These are phyloP conservation scores for Petrolisthes cinctipes DNA, from an alignment of 2,888 invertebrate genomes.

Conservation along the genomic window DNA sequence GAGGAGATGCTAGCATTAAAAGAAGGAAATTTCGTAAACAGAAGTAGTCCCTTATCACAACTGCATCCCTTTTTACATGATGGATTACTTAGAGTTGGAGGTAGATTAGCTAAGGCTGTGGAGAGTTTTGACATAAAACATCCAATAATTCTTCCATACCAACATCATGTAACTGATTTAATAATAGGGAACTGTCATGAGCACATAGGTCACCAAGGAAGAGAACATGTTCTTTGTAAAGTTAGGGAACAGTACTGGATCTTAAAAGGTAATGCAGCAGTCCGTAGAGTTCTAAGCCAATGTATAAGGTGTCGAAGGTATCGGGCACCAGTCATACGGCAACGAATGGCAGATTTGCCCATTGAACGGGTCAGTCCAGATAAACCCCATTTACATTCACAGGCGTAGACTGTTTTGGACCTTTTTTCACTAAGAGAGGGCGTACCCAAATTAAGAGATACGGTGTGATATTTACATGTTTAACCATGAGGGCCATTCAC, in stretches of 20 bases:
- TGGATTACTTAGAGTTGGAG: constrained; percentile 17
- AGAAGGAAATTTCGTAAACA: neutral
- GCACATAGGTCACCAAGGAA: constrained; percentile 17
- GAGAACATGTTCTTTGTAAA: neutral
- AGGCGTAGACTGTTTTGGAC: constrained; percentile 34
- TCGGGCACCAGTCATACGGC: neutral
- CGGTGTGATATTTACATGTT: constrained; percentile 27
- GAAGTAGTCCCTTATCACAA: neutral
- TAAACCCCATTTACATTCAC: constrained; percentile 19
- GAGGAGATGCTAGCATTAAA: neutral
- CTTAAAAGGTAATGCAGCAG: neutral
- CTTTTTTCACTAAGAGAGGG: constrained; percentile 15
- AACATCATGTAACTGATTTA: constrained; percentile 5
- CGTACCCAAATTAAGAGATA: neutral
- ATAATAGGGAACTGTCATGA: constrained; percentile 20
- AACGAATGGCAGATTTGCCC: constrained; percentile 25
- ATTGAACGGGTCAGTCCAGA: neutral
- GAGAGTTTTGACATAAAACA: neutral
- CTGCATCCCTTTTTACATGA: neutral
- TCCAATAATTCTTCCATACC: constrained; percentile 15
- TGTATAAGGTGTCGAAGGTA: constrained; percentile 6
- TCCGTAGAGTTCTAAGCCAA: neutral
- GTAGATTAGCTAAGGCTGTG: neutral
- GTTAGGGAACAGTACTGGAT: constrained; percentile 10
- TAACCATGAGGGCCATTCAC: constrained; percentile 26